Evolutionary conservation across 2,113 vertebrate species (phyloP), one percentile per base, ranked within the genome.

Genomic region (Eulemur macaco): DNA sequence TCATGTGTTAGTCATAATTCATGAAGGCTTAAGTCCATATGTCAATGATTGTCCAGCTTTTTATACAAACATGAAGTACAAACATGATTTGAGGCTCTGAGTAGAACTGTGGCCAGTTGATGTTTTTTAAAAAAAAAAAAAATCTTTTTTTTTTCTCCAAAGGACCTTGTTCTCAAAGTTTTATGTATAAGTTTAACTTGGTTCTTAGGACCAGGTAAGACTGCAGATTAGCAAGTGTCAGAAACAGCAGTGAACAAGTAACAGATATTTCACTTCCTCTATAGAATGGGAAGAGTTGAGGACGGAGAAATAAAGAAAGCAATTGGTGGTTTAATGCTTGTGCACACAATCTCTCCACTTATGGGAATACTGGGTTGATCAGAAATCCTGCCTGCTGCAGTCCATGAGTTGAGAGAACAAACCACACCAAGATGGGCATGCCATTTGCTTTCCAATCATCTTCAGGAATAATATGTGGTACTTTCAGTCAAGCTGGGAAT

Each of bases 91-190:
- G 23, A 95, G 63, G n/a, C 23, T 77, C 76, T 90, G 69, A 95
- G 71, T 14, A 92, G 80, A 96, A 34, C 60, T 83, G 39, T 78
- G 94, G 71, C 34, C 76, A 94, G 71, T 17, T 84, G 47, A 82
- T 69, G 78, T 20, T 69, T 68, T 39, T 37, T 37, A 37, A 39
- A 42, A 34, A 89, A 91, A 42, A 25, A 45, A 11, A 25, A 37
- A 10, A 73, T 14, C 21, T 29, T 0, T 58, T 52, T 56, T n/a
- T 90, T 92, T 86, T 3, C 23, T 52, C 4, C 3, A 27, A 86
- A 80, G 4, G 8, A 86, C 39, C 4, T 84, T 91, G 9, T 31
- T 73, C 50, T 47, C 5, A 42, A 78, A 83, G 12, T 91, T 77
- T 77, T 77, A 50, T 45, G 64, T 54, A 31, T n/a, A 63, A 23